Conservation (phyloP, 2,888 invertebrate genomes). For the Melieria crassipennis region DNA sequence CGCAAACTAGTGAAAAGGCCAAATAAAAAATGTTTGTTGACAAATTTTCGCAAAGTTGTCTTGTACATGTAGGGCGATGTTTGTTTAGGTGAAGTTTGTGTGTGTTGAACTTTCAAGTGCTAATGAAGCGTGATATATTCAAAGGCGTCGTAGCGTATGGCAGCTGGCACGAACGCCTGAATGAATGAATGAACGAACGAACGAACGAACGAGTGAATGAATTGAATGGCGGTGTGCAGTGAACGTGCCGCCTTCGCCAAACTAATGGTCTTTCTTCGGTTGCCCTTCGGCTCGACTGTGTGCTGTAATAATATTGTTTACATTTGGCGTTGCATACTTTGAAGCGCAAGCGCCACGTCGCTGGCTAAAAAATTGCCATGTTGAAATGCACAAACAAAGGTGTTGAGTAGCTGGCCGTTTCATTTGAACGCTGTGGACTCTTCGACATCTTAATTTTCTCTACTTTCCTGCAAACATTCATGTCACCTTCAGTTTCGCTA, state of each 20-base stretch:
- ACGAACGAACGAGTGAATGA: not conserved
- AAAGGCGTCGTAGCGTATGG: constrained; percentile 20
- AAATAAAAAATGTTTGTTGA: constrained; percentile 40
- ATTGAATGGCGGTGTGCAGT: not conserved
- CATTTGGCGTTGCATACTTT: constrained; percentile 8
- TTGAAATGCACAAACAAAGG: too few relatives aligned
- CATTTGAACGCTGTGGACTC: too few relatives aligned
- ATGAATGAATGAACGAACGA: not conserved
- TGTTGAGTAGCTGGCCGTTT: too few relatives aligned
- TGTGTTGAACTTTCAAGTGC: constrained; percentile 41
- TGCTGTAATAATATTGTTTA: constrained; percentile 5
- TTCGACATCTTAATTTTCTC: too few relatives aligned
- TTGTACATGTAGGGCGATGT: too few relatives aligned
- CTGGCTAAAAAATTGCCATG: too few relatives aligned
- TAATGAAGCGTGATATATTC: constrained; percentile 47
- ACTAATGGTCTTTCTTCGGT: not conserved
- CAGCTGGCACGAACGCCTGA: not conserved
- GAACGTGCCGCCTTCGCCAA: not conserved
- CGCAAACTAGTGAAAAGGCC: not conserved
- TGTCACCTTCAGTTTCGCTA: too few relatives aligned
- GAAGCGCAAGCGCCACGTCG: not conserved
- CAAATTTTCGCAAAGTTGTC: constrained; percentile 37
- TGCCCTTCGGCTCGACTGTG: not conserved
- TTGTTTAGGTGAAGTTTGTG: constrained; percentile 12
- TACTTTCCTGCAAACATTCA: too few relatives aligned